Percentiles rank a stretch among this genome's conserved stretches.
Evolutionary conservation across 2,113 vertebrate genomes (phyloP).

Genomic region (Macrotus californicus): DNA sequence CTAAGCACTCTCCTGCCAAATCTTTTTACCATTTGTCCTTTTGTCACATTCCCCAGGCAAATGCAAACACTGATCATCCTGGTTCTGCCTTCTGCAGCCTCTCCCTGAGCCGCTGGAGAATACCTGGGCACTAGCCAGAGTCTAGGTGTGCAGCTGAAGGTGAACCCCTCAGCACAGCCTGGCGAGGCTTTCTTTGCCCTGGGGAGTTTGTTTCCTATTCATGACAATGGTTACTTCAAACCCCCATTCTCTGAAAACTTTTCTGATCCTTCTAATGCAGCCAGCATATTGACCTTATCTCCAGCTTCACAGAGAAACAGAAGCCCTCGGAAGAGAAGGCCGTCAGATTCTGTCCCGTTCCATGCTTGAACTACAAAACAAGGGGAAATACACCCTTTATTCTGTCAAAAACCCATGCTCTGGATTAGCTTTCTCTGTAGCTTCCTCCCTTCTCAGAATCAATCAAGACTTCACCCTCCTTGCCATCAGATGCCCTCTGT

Average conservation of each 20-base stretch:
- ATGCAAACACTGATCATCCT: not conserved
- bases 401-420: not conserved
- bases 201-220: not conserved
- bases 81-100: not conserved
- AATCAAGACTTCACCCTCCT: not conserved
- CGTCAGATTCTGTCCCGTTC: not conserved
- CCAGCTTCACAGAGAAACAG: not conserved
- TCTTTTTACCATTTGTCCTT: not conserved
- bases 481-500: not conserved
- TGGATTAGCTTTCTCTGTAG: not conserved
- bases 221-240: not conserved
- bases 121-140: not conserved
- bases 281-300: not conserved
- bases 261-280: not conserved
- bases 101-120: too few relatives aligned
- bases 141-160: not conserved
- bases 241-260: not conserved
- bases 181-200: not conserved
- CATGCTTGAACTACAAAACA: not conserved
- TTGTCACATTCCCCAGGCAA: not conserved
- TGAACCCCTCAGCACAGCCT: not conserved
- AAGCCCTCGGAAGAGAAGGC: not conserved
- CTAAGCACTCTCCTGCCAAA: not conserved
- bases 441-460: not conserved
- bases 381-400: not conserved